Base-by-base conservation (phyloP, 2,888 invertebrate species). In the Listrodromus nycthemerus region DNA sequence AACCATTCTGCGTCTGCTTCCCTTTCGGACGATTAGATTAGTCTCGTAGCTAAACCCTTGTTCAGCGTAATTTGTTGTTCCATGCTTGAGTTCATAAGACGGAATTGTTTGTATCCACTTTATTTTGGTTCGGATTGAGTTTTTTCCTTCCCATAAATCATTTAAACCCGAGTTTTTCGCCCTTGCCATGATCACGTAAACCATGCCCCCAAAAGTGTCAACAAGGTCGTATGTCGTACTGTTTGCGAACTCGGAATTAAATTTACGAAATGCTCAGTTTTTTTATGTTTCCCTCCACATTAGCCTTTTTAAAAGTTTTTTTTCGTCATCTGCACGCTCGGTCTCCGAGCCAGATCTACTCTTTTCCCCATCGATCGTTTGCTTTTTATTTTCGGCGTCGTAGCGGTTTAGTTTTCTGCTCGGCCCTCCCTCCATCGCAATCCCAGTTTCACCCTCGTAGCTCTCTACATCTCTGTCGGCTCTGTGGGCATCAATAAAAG, bases 381-480 rank as follows among this genome's bases (percentile, higher is more conserved):
- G 73, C 69, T 50, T 78, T 69, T 78, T 55, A 69, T 78, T 50
- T 61, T 37, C 24, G 77, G 65, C 33, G 55, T 71, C 7, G 21
- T 30, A 27, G 24, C 21, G n/a, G 27, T 50, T 7, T 65, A 61
- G 16, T 82, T 70, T 70, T 27, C 37, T 10, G 13, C 50, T 55
- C 70, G n/a, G 50, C 48, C 30, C 41, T 52, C 33, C 30, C 21
- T n/a, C 66, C 24, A 10, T 30, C 27, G 61, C 61, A 30, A 2
- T 2, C 27, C 16, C 30, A n/a, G 61, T 48, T 63, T 48, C 73
- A 6, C 65, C 30, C 41, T 27, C 19, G 24, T 66, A 69, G 73
- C 27, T 65, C 45, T 65, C 63, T 50, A 10, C 16, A 52, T 71
- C 30, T 80, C n/a, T 66, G 50, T 70, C 55, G 71, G 66, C 74